A percentile compares a stretch with the other conserved stretches of the same genome.
Evolutionary conservation across 2,113 vertebrate species (phyloP).

Genomic region (Eolophus roseicapilla): DNA sequence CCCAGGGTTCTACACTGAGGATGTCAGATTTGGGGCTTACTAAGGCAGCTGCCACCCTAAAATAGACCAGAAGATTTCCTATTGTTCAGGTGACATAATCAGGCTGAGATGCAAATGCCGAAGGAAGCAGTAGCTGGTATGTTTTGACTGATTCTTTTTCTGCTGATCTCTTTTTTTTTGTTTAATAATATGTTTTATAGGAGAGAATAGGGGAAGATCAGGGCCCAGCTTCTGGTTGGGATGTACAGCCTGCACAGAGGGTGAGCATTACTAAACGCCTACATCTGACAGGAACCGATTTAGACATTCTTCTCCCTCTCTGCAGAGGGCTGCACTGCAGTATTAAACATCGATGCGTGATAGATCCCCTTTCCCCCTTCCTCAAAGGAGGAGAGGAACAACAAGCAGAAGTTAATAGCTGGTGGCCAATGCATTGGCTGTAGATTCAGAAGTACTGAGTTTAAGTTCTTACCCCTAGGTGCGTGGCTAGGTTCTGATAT

Average conservation of each 20-base stretch:
- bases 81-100: constrained; percentile 42
- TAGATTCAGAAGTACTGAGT: neutral
- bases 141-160: neutral
- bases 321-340: constrained; percentile 1
- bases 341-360: neutral
- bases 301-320: neutral
- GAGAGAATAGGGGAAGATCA: neutral
- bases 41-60: neutral
- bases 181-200: neutral
- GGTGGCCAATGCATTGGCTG: neutral
- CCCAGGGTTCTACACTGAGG: neutral
- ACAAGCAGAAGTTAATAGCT: neutral
- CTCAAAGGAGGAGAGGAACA: neutral
- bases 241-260: neutral
- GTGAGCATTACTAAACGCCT: neutral
- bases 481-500: neutral
- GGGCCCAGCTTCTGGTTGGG: neutral
- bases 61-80: neutral
- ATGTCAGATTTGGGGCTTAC: neutral
- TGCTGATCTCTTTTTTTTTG: neutral
- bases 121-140: neutral
- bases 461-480: neutral
- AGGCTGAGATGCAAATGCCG: constrained; percentile 4
- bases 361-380: neutral
- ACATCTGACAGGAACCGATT: neutral